A percentile compares a stretch with the other conserved stretches of the same genome.
These are phyloP conservation scores for Nezara viridula DNA, from an alignment of 2,888 invertebrate species.

Conservation along the genomic window DNA sequence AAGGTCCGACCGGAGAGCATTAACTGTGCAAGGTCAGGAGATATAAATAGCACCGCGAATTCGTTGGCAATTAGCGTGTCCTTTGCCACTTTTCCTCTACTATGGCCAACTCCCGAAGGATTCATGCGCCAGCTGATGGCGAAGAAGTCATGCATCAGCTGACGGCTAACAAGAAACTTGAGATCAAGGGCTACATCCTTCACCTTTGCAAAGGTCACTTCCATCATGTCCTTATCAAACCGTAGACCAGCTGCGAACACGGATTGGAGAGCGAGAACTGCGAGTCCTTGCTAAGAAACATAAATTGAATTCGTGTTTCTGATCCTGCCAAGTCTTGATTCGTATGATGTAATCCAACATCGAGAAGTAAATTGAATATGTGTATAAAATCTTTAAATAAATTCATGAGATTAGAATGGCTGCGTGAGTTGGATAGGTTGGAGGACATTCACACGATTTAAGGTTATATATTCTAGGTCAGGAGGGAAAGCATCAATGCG, in stretches of 20 bases:
- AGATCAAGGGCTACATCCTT: background rate
- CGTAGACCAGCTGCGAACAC: background rate
- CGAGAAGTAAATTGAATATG: background rate
- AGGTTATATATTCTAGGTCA: background rate
- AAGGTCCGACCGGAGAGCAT: background rate
- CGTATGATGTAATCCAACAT: background rate
- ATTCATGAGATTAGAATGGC: slow-evolving; percentile 5
- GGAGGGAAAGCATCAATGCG: background rate
- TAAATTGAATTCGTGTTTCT: background rate
- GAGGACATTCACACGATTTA: background rate
- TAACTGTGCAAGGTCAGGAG: slow-evolving; percentile 5
- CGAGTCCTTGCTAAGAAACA: background rate
- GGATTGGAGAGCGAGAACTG: background rate
- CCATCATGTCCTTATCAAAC: background rate
- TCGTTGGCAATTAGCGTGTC: slow-evolving; percentile 22
- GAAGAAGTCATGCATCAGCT: too few species aligned
- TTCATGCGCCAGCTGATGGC: background rate
- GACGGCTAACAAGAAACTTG: background rate
- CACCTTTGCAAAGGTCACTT: slow-evolving; percentile 5
- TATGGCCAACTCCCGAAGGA: background rate
- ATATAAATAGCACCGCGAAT: background rate
- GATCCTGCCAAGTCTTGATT: background rate
- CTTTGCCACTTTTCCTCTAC: background rate
- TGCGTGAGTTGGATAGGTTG: background rate
- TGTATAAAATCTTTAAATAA: background rate